These are phyloP conservation scores for Sturmia bella DNA, from an alignment of 2,888 invertebrate genomes.

Conservation along the genomic window DNA sequence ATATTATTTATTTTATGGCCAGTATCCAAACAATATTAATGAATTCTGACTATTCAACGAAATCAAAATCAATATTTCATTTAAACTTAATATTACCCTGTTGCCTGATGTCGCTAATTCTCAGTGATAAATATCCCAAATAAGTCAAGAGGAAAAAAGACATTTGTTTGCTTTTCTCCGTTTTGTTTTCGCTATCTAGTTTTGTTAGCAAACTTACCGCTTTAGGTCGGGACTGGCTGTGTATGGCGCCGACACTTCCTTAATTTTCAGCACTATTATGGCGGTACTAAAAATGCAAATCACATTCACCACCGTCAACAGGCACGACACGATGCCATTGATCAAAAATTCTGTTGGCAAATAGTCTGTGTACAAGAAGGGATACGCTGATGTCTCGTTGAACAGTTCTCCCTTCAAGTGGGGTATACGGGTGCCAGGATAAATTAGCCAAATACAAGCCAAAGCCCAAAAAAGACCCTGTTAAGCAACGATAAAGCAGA, in stretches of 20 bases:
- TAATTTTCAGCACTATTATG: conserved; percentile 90
- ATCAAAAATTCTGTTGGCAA: conserved; percentile 89
- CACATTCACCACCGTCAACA: conserved; percentile 91
- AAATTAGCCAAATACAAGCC: conserved; percentile 87
- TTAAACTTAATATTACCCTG: conserved; percentile 12
- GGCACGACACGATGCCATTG: conserved; percentile 90
- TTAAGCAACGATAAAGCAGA: conserved; percentile 17
- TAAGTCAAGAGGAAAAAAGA: not conserved
- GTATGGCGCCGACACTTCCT: conserved; percentile 91
- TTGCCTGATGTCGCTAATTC: conserved; percentile 8
- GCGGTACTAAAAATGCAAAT: conserved; percentile 92
- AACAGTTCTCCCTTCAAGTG: conserved; percentile 87
- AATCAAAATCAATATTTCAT: not conserved
- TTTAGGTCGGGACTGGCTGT: conserved; percentile 88
- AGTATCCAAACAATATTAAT: not conserved
- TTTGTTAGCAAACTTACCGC: conserved; percentile 80
- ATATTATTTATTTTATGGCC: conserved; percentile 14
- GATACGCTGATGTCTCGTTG: conserved; percentile 85
- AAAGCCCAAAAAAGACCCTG: conserved; percentile 89
- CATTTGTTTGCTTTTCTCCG: conserved; percentile 3
- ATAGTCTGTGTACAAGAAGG: conserved; percentile 87
- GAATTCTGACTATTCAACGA: not conserved
- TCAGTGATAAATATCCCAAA: not conserved
- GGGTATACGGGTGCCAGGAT: conserved; percentile 85
- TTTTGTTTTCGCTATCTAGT: not conserved